A percentile compares a stretch with the other conserved stretches of the same genome.
phyloP scores from a whole-genome alignment of 92 coral and sea anemone genomes.

The Galaxea fascicularis region DNA sequence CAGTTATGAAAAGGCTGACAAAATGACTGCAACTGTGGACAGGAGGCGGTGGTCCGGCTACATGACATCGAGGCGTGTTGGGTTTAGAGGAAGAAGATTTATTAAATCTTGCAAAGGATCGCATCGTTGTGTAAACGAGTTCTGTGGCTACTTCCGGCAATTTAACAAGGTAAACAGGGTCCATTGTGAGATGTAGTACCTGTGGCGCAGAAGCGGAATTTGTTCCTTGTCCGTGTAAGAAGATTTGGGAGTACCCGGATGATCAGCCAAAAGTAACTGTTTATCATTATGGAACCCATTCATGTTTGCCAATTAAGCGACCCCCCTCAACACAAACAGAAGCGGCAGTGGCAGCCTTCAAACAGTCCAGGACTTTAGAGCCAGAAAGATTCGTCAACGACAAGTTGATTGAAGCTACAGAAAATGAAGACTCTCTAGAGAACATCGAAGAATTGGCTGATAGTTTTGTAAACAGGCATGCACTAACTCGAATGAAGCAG shows the following conservation, averaged over 20 bases:
- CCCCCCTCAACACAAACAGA: constrained; percentile 29
- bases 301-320: constrained; percentile 54
- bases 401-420: constrained; percentile 66
- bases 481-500: constrained; percentile 42
- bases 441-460: constrained; percentile 71
- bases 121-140: constrained; percentile 55
- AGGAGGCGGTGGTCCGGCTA: constrained; percentile 57
- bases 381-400: constrained; percentile 65
- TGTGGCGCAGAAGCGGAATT: constrained; percentile 65
- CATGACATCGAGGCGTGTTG: constrained; percentile 49
- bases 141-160: constrained; percentile 53
- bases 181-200: constrained; percentile 36
- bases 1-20: constrained; percentile 36
- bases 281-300: constrained; percentile 64
- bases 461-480: constrained; percentile 51
- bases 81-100: constrained; percentile 42
- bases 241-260: constrained; percentile 71
- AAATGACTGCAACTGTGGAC: constrained; percentile 47
- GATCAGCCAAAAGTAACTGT: constrained; percentile 58
- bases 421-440: constrained; percentile 61
- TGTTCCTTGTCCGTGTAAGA: constrained; percentile 56
- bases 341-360: constrained; percentile 1
- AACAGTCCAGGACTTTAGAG: constrained; percentile 45
- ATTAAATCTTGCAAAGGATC: constrained; percentile 67
- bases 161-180: constrained; percentile 63